These are phyloP conservation scores for Protophormia terraenovae DNA, from an alignment of 2,888 invertebrate species.

Conservation along the genomic window DNA sequence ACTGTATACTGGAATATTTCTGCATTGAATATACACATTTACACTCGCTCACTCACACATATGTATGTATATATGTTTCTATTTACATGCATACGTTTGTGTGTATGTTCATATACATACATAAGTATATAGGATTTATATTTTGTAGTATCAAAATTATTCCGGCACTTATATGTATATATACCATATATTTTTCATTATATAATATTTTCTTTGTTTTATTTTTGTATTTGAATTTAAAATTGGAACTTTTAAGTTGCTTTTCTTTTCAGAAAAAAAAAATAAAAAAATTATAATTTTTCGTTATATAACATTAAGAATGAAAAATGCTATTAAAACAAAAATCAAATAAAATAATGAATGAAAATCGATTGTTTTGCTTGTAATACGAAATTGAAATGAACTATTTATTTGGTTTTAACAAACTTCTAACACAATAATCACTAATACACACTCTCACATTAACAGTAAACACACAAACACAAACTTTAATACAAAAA, in stretches of 20 bases:
- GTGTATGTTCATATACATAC: not conserved
- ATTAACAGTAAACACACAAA: not conserved
- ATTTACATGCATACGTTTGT: not conserved
- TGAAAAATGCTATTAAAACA: not conserved
- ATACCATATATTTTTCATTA: not conserved
- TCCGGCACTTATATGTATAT: not conserved
- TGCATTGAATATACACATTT: not conserved
- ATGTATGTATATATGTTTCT: not conserved
- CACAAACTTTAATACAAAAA: not conserved
- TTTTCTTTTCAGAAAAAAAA: too few species aligned
- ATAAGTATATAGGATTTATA: too few species aligned
- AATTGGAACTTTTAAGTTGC: not conserved
- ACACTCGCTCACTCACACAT: not conserved
- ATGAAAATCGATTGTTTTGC: constrained; percentile 8
- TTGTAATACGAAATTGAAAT: not conserved
- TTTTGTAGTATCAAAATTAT: not conserved
- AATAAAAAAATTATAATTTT: not conserved
- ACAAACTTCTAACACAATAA: not conserved
- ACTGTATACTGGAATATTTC: not conserved
- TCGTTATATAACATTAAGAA: not conserved
- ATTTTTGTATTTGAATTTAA: not conserved
- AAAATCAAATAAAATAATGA: not conserved
- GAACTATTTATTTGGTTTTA: not conserved
- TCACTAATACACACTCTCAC: not conserved
- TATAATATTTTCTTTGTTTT: not conserved